Percentiles rank a stretch among this genome's conserved stretches.
Conservation (phyloP, 2,888 invertebrate genomes). For the Exocentrus adspersus region DNA sequence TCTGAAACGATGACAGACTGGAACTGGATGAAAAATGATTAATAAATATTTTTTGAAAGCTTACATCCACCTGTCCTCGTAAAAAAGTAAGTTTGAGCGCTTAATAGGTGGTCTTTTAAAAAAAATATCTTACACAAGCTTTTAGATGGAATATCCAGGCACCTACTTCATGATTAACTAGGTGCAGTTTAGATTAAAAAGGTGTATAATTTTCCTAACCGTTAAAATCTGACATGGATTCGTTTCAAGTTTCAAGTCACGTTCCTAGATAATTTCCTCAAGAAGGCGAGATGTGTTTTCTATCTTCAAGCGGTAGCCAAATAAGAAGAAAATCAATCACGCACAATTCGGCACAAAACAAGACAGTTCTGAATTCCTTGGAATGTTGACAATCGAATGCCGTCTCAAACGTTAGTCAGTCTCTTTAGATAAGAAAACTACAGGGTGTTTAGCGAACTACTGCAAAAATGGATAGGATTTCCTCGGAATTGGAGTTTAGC, state of each 20-base stretch:
- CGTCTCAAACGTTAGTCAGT: too few species aligned
- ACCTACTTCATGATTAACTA: not conserved
- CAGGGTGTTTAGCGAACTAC: too few species aligned
- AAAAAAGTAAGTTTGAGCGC: too few species aligned
- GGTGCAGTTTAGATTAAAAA: not conserved
- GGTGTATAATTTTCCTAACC: conserved; percentile 28
- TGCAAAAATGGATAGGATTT: too few species aligned
- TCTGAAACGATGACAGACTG: not conserved
- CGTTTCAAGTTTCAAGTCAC: conserved; percentile 22
- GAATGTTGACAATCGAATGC: too few species aligned
- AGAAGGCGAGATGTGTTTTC: conserved; percentile 25
- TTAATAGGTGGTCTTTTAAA: too few species aligned
- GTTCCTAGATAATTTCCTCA: conserved; percentile 25
- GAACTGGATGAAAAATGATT: not conserved
- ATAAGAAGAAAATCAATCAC: conserved; percentile 31
- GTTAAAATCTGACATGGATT: conserved; percentile 9
- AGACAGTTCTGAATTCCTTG: too few species aligned
- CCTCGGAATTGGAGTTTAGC: too few species aligned
- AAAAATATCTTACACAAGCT: too few species aligned
- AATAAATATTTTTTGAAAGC: not conserved
- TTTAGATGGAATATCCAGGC: too few species aligned
- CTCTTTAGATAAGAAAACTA: too few species aligned
- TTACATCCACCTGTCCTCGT: not conserved
- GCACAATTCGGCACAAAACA: conserved; percentile 8
- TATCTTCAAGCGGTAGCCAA: conserved; percentile 16